Base-by-base conservation (phyloP, 2,888 invertebrate species). In the Platycheirus rosarum region DNA sequence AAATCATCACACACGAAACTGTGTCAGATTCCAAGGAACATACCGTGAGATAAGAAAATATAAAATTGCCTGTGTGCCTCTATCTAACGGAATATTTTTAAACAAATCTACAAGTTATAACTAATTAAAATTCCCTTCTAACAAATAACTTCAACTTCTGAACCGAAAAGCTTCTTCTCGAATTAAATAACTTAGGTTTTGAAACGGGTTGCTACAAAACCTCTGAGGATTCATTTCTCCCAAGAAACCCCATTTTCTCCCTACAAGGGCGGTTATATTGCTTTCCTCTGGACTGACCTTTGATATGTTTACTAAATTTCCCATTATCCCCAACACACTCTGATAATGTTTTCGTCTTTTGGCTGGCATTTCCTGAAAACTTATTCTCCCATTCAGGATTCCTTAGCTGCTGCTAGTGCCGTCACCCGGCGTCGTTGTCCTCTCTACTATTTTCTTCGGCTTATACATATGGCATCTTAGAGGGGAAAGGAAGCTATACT, bases 301-400 rank as follows among this genome's bases (percentile, higher is more conserved):
- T 68, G 76, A 82, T 77, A 77, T 71, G 82, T 82, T 76, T 76
- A 71, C 71, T 23, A 73, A 82, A 82, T 71, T 77, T 23, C 35
- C 76, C 71, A 73, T 82, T 82, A 79, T 74, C 55, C 69, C 40
- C 20, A 68, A 42, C 44, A 66, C 65, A 66, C 66, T 78, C 57
- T 32, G 65, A 60, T 62, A 57, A 60, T 44, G 60, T 11, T 29
- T 60, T 60, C 29, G 14, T 14, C 26, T 37, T 6, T 14, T 40
- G 29, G 40, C 53, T 57, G 37, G 44, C 62, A 66, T 71, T 78
- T 23, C 42, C 13, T 51, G 55, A 48, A 55, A 48, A 60, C 60
- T 60, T 60, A 29, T 60, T 60, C 44, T 44, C 42, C 14, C 35
- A 62, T 55, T 53, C 66, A 23, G 63, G 55, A 7, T 60, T 78